Base-by-base conservation (phyloP, 2,113 vertebrate species). In the Chionomys nivalis region DNA sequence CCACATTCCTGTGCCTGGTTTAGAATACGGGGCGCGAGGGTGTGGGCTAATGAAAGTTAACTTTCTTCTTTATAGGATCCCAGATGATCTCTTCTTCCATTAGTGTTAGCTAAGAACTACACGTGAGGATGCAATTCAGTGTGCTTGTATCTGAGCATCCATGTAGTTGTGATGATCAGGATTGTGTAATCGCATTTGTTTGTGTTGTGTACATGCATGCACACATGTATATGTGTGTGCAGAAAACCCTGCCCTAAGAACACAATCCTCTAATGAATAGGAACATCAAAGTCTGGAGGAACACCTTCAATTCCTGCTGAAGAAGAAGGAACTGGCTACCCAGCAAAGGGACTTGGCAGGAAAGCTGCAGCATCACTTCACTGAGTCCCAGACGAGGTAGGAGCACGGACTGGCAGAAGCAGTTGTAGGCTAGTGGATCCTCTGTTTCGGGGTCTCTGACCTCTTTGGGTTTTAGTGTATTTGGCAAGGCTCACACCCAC, bases 91-190 rank as follows among this genome's bases (percentile, higher is more conserved):
- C 49, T 49, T 49, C 10, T 49, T 49, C 49, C 49, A 49, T 49
- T 49, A 10, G 9, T 49, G 49, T 49, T 11, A 49, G 9, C 10
- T 49, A 49, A 10, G 10, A 49, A 28, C 85, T 66, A 14, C 36
- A 42, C 7, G 1, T 79, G 63, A 61, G 58, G 26, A 63, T 21
- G n/a, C 2, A 72, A 10, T 4, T 36, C 1, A 24, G 16, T 42
- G 65, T 33, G 33, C 14, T 23, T 19, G 24, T 7, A 1, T 36
- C 19, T 47, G 2, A 1, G 6, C 12, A 12, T 1, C 4, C 13
- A 1, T 1, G 13, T 33, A 70, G 13, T 36, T 16, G 13, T 70
- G 14, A 2, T 6, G 1, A 3, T 16, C 0, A 49, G 49, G 49
- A 49, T 1, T 49, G 49, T 49, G 49, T 49, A n/a, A n/a, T 9